A percentile compares a stretch with the other conserved stretches of the same genome.
Evolutionary conservation across 2,888 invertebrate genomes (phyloP).

Genomic region (Atherix ibis): DNA sequence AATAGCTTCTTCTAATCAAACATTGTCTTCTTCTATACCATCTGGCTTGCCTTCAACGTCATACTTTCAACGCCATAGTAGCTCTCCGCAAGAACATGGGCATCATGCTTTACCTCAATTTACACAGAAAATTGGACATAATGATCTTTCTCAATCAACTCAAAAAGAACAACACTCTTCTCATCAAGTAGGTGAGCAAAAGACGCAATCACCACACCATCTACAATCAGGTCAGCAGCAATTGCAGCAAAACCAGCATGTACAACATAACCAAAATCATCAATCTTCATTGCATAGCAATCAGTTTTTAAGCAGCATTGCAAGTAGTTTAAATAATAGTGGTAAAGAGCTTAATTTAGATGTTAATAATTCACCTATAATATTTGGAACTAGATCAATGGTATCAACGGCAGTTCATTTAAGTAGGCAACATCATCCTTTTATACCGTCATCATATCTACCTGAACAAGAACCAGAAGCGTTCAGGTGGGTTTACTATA

Average conservation of each 20-base stretch:
- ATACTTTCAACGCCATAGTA: too few relatives aligned
- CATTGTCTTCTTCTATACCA: slow-evolving; percentile 16
- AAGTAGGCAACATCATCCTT: slow-evolving; percentile 7
- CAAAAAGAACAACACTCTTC: slow-evolving; percentile 11
- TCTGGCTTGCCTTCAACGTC: slow-evolving; percentile 15
- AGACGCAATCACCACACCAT: too few relatives aligned
- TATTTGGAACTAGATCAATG: slow-evolving; percentile 17
- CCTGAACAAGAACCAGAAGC: slow-evolving; percentile 30
- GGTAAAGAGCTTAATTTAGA: slow-evolving; percentile 9
- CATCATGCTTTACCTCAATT: too few relatives aligned
- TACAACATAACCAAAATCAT: slow-evolving; percentile 8
- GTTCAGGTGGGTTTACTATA: slow-evolving; percentile 27
- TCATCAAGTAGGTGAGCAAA: slow-evolving; percentile 8
- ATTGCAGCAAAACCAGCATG: slow-evolving; percentile 12
- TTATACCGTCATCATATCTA: slow-evolving; percentile 9
- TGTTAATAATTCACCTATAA: slow-evolving; percentile 23
- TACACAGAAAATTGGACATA: too few relatives aligned
- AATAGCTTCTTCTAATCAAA: slow-evolving; percentile 17
- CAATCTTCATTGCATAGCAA: slow-evolving; percentile 11
- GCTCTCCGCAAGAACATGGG: slow-evolving; percentile 20
- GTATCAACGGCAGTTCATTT: slow-evolving; percentile 3
- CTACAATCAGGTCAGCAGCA: slow-evolving; percentile 14
- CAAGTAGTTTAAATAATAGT: neutral
- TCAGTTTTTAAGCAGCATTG: slow-evolving; percentile 7
- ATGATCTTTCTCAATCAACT: too few relatives aligned